Base-by-base conservation (phyloP, 2,888 invertebrate species). In the Nymphalis polychloros region DNA sequence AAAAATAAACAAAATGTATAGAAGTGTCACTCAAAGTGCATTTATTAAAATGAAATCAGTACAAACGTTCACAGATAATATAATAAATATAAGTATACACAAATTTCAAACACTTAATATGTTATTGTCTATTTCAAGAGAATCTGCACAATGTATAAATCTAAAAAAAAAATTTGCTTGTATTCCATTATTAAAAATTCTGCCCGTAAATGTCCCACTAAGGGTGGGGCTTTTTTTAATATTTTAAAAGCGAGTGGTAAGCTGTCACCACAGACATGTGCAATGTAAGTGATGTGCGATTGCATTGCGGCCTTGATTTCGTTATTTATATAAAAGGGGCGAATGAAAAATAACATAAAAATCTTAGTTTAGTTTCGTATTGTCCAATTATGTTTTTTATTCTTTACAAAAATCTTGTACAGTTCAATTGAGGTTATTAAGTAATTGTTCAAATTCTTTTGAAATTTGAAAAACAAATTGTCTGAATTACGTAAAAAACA, bases 21-120 rank as follows among this genome's bases (percentile, higher is more conserved):
- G 82, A 82, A 71, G 87, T 88, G 85, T 84, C 90, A 91, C 90
- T 89, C 78, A 75, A 86, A 90, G 92, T 92, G 91, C 84, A 83
- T 85, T 90, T 90, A 90, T 90, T 89, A 87, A 81, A 83, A 79
- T 82, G 79, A 81, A 83, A 86, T 87, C 85, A 88, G 81, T 90
- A 89, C 82, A 88, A 85, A 86, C 84, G 80, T 83, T 81, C 80
- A 59, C 78, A 64, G 55, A 70, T 78, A 79, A 72, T 77, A 85
- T 82, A 70, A 90, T 88, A 89, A 88, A 87, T 87, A 84, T 80
- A 78, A 78, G 59, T 85, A 83, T 83, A 84, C 81, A 72, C 65
- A 70, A 67, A 50, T 31, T 57, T 47, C 71, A 69, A 68, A 65
- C 60, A 69, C n/a, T 20, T 52, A 8, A 31, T 17, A 31, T 31